These are phyloP conservation scores for Ennomos erosarius DNA, from an alignment of 2,888 invertebrate genomes.

Conservation along the genomic window DNA sequence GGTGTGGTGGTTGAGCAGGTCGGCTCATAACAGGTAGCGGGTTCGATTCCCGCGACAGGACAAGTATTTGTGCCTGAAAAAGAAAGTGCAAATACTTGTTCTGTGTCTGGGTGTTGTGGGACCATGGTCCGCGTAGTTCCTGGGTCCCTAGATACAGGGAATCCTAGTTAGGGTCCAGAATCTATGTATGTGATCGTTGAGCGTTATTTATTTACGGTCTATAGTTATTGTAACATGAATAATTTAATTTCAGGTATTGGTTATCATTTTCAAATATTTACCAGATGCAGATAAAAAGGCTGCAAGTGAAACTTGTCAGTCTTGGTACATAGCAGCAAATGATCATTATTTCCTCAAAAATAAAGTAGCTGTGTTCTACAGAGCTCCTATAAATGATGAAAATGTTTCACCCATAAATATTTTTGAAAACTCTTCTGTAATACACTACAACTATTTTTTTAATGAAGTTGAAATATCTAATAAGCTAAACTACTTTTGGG, in stretches of 20 bases:
- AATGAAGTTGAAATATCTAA: slow-evolving; percentile 83
- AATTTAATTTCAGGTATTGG: slow-evolving; percentile 81
- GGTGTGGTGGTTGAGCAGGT: too few species aligned
- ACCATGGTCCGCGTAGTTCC: too few species aligned
- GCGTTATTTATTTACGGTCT: too few species aligned
- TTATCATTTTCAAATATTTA: slow-evolving; percentile 87
- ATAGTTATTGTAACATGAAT: too few species aligned
- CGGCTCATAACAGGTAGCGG: too few species aligned
- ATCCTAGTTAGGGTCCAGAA: too few species aligned
- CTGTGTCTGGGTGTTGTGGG: too few species aligned
- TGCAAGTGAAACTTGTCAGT: slow-evolving; percentile 87
- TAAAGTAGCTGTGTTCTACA: slow-evolving; percentile 79
- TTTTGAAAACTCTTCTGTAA: slow-evolving; percentile 71
- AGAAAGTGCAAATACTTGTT: too few species aligned
- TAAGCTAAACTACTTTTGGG: slow-evolving; percentile 83
- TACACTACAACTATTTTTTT: slow-evolving; percentile 80
- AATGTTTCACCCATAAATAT: slow-evolving; percentile 65
- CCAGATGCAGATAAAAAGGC: slow-evolving; percentile 87
- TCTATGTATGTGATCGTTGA: too few species aligned
- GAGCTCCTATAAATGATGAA: slow-evolving; percentile 72
- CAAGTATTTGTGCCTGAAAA: too few species aligned
- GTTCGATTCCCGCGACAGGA: too few species aligned
- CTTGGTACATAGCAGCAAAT: slow-evolving; percentile 89
- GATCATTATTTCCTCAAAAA: slow-evolving; percentile 84
- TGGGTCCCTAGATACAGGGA: too few species aligned